Base-by-base conservation (phyloP, 2,797 vertebrate species). In the Coracias cyanogaster region DNA sequence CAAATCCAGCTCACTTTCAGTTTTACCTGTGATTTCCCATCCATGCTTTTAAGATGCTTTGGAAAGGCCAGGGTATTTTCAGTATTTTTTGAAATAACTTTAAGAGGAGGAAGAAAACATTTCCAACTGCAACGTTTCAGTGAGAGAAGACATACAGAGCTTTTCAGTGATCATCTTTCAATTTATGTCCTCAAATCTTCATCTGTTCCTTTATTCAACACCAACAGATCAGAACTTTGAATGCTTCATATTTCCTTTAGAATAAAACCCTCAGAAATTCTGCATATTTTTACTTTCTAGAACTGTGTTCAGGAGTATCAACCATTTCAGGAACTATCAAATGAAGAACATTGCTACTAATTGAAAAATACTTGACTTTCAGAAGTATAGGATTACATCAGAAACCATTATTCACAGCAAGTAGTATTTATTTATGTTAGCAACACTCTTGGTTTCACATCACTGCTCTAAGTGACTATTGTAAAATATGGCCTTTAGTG, bases 91-190 rank as follows among this genome's bases (percentile, higher is more conserved):
- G 2, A 39, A 83, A 57, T 25, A 70, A 71, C 7, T 6, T 51
- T 62, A 77, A 66, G 20, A 83, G 16, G 28, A 84, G 35, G 48
- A 77, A 64, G 64, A 85, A 87, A 70, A 52, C 20, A 39, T 73
- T 73, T 93, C 39, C 51, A 28, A 39, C 26, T 77, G 29, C 33
- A 78, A 3, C 1, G 4, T 31, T 76, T 72, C 45, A 74, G 48
- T 46, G 67, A 80, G 29, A 33, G 33, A 92, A 83, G 37, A 16
- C 24, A 43, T 13, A 48, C 12, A 52, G 33, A 82, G 48, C 35
- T 79, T 86, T 80, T 87, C 66, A 77, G 51, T 41, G 81, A 90
- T 90, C 67, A 60, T 71, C 73, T 93, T 96, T 89, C 89, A 78
- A 0, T 61, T 90, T 79, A 52, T 39, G 37, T 52, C 43, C 52